Evolutionary conservation across 2,888 invertebrate genomes (phyloP).

Genomic region (Tridacna gigas): DNA sequence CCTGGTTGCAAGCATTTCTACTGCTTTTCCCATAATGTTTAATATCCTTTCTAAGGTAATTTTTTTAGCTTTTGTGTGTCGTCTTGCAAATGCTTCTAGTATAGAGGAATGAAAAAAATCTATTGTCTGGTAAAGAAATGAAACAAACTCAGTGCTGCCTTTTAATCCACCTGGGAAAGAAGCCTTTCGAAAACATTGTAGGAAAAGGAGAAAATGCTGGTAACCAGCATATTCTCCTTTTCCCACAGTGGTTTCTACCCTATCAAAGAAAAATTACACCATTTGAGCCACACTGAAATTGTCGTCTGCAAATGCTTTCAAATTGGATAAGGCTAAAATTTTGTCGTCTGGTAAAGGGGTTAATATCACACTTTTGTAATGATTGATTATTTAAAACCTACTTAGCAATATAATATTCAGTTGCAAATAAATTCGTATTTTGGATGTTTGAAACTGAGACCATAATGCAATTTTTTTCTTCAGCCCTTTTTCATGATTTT

Average conservation of each 20-base stretch:
- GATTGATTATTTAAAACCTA: no score
- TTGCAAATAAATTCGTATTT: no score
- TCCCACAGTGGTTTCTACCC: not conserved
- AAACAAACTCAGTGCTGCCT: no score
- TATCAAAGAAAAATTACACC: not conserved
- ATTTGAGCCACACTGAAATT: not conserved
- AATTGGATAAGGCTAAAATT: not conserved
- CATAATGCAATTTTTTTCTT: no score
- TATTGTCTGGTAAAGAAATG: no score
- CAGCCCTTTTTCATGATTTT: not conserved
- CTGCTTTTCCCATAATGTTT: not conserved
- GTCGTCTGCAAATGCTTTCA: not conserved
- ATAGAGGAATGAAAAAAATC: not conserved
- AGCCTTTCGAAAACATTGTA: not conserved
- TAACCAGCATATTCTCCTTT: not conserved
- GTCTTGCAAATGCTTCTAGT: not conserved
- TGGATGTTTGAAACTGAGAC: no score
- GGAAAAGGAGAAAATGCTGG: not conserved
- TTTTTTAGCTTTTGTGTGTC: no score
- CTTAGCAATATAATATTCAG: no score
- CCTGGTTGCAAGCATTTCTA: not conserved
- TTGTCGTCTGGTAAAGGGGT: no score
- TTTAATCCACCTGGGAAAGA: not conserved
- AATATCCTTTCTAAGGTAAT: no score
- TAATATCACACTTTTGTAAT: no score